These are phyloP conservation scores for Tenrec ecaudatus DNA, from an alignment of 2,113 vertebrate species.

Conservation along the genomic window DNA sequence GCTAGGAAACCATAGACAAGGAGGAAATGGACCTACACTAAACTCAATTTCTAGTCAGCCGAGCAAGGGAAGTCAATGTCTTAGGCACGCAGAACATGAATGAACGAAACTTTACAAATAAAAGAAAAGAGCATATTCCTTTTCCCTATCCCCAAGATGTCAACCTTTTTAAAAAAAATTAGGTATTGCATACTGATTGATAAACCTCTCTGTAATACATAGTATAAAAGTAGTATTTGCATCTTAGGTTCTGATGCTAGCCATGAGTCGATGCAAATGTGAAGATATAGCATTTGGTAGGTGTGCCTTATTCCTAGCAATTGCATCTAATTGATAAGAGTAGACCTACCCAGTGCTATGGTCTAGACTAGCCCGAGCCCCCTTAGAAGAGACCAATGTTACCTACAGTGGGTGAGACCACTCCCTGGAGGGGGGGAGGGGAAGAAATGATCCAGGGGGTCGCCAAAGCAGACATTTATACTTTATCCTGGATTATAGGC, in stretches of 20 bases:
- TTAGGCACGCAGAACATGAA: conserved; percentile 56
- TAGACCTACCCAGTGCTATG: background rate
- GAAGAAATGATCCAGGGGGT: too few relatives aligned
- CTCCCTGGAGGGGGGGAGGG: too few relatives aligned
- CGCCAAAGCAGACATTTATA: too few relatives aligned
- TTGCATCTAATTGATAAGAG: background rate
- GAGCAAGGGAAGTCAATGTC: background rate
- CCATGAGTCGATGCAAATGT: background rate
- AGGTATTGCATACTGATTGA: conserved; percentile 55
- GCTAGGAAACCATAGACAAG: conserved; percentile 71
- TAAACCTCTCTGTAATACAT: conserved; percentile 41
- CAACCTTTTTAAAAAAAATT: conserved; percentile 59
- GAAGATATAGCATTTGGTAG: background rate
- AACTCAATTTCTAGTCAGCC: conserved; percentile 78
- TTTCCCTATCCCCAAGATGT: background rate
- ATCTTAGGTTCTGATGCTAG: background rate
- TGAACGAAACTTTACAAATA: conserved; percentile 65
- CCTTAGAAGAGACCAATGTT: background rate
- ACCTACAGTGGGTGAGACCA: too few relatives aligned
- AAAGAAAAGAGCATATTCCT: conserved; percentile 53
- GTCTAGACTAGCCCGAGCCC: background rate
- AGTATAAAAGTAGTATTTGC: background rate
- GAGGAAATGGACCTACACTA: conserved; percentile 68
- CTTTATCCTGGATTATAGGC: too few relatives aligned
- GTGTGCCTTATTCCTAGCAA: background rate